Percentiles rank a stretch among this genome's conserved stretches.
phyloP scores from a whole-genome alignment of 2,888 invertebrate genomes.

The Pollenia griseotomentosa region DNA sequence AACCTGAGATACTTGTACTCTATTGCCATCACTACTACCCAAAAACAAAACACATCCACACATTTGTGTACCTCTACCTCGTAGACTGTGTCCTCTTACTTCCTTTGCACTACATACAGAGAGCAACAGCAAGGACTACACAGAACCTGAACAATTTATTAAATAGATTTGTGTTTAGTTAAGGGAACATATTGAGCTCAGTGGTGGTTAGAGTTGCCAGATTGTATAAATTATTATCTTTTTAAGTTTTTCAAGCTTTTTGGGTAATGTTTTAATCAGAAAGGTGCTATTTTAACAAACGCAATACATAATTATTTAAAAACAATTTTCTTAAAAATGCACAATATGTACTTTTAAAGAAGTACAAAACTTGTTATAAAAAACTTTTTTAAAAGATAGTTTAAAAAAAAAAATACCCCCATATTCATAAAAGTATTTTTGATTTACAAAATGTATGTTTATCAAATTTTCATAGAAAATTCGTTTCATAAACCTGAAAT shows the following conservation, averaged over 20 bases:
- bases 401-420: neutral
- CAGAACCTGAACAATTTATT: constrained; percentile 47
- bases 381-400: neutral
- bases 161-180: constrained; percentile 49
- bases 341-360: neutral
- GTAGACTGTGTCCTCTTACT: constrained; percentile 14
- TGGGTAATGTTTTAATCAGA: neutral
- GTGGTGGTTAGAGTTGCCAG: neutral
- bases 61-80: constrained; percentile 28
- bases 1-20: constrained; percentile 65
- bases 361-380: neutral
- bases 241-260: no score
- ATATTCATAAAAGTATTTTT: no score
- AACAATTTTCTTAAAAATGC: neutral
- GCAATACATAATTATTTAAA: neutral
- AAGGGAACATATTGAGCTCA: constrained; percentile 31
- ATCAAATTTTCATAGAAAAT: no score
- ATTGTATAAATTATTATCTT: neutral
- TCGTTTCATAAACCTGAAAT: no score
- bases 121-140: constrained; percentile 12
- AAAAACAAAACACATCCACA: neutral
- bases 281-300: neutral
- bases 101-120: neutral
- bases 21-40: constrained; percentile 39
- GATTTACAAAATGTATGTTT: no score